Percentiles rank a stretch among this genome's conserved stretches.
These are phyloP conservation scores for Ataeniobius toweri DNA, from an alignment of 2,797 vertebrate species.

Conservation along the genomic window DNA sequence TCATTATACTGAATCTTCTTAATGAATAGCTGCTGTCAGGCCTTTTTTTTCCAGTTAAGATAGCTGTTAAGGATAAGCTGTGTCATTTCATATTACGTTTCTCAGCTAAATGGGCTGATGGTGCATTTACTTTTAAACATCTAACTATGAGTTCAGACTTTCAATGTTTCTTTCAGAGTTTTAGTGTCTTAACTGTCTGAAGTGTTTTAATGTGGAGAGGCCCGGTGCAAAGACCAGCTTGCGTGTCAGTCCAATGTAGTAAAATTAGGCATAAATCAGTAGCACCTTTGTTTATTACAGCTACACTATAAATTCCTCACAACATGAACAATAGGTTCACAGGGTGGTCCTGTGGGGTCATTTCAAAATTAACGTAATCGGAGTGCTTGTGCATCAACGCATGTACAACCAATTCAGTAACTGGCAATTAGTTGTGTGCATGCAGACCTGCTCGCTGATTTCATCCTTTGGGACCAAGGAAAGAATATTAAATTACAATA, in stretches of 20 bases:
- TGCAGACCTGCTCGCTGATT: too few species aligned
- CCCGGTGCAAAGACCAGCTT: neutral
- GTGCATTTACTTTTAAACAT: neutral
- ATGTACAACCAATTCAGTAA: neutral
- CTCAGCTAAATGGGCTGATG: neutral
- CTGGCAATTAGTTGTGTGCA: neutral
- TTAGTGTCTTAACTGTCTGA: neutral
- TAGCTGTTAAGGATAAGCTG: conserved; percentile 1
- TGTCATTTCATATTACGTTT: conserved; percentile 9
- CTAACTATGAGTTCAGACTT: neutral
- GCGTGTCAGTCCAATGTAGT: neutral
- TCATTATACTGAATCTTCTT: conserved; percentile 1
- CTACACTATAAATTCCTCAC: neutral
- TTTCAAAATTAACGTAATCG: neutral
- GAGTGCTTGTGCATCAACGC: neutral
- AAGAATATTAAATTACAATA: too few species aligned
- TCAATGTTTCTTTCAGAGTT: neutral
- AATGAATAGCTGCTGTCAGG: neutral
- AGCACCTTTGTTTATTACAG: neutral
- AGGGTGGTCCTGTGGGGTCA: neutral
- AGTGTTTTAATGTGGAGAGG: neutral
- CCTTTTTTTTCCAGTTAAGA: neutral
- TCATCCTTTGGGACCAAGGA: too few species aligned
- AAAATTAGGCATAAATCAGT: neutral
- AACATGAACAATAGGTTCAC: neutral